Evolutionary conservation across 2,888 invertebrate genomes (phyloP).

Genomic region (Andrena camellia): DNA sequence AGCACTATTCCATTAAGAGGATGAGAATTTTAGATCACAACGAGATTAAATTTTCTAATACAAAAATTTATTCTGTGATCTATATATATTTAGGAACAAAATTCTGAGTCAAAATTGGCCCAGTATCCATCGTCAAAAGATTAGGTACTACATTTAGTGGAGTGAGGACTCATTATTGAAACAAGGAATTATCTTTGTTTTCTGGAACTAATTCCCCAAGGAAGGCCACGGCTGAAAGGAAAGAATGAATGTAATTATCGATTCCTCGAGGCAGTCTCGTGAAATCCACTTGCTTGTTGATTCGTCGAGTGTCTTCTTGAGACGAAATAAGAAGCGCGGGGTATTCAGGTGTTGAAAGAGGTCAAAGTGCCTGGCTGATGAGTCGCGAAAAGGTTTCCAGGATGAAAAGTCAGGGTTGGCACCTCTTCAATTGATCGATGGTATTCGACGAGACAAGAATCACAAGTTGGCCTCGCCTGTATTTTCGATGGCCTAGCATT

Average conservation of each 20-base stretch:
- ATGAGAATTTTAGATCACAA: no score
- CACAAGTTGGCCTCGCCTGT: background rate
- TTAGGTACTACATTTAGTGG: no score
- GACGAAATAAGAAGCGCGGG: slow-evolving; percentile 49
- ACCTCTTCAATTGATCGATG: slow-evolving; percentile 72
- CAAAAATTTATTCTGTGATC: no score
- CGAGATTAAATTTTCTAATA: no score
- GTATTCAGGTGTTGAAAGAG: slow-evolving; percentile 60
- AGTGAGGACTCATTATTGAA: no score
- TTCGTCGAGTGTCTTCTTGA: slow-evolving; percentile 59
- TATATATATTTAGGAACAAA: no score
- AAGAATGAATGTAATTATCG: slow-evolving; percentile 51
- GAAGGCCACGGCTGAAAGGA: background rate
- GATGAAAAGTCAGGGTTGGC: slow-evolving; percentile 66
- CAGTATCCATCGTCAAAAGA: no score
- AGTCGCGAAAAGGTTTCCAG: slow-evolving; percentile 55
- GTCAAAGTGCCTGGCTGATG: slow-evolving; percentile 60
- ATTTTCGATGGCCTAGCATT: slow-evolving; percentile 4
- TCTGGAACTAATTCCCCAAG: background rate
- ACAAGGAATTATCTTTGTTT: no score
- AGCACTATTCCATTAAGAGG: no score
- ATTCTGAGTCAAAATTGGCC: no score
- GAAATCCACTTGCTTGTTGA: slow-evolving; percentile 66
- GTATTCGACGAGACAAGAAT: slow-evolving; percentile 54
- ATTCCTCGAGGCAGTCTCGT: slow-evolving; percentile 36